Base-by-base conservation (phyloP, 2,888 invertebrate genomes). In the Aphidius colemani region DNA sequence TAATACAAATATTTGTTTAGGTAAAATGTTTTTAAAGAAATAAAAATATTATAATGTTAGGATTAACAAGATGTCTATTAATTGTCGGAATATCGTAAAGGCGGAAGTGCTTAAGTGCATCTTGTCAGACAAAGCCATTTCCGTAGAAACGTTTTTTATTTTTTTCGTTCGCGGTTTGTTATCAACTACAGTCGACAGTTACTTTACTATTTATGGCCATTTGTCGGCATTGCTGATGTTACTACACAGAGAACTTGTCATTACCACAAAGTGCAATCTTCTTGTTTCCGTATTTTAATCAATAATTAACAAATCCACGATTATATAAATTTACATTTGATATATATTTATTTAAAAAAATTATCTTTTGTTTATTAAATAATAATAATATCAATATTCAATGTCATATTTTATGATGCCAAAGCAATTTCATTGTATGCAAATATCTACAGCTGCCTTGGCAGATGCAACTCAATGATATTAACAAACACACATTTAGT, bases 341-440 rank as follows among this genome's bases (percentile, higher is more conserved):
- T 10, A 53, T 60, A 18, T 50, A 18, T 50, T 60, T 51, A 60
- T 11, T 50, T 45, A 41, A 40, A 53, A 53, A 53, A 11, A 4
- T 11, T 3, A 45, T 50, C 11, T 49, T 13, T 46, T 43, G 0
- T 60, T 39, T 13, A 11, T 50, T 9, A 45, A n/a, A 63, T 46
- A 59, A 45, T 45, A 51, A 13, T 53, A 61, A 44, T 44, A 44
- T 39, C 11, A 45, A 53, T 43, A 40, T 50, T 48, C 59, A 59
- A 59, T 59, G 60, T 61, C 53, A 53, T 7, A 53, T 43, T 40
- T 45, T 10, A 46, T 59, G 59, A 53, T 53, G 40, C 58, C 7
- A 13, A 30, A 48, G 41, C 39, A 51, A 51, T 51, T 51, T 53
- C 45, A 64, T 64, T 64, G 59, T 64, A 64, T 64, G 64, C 55